Percentiles rank a stretch among this genome's conserved stretches.
Conservation (phyloP, 2,797 vertebrate species). For the Gallirallus australis region DNA sequence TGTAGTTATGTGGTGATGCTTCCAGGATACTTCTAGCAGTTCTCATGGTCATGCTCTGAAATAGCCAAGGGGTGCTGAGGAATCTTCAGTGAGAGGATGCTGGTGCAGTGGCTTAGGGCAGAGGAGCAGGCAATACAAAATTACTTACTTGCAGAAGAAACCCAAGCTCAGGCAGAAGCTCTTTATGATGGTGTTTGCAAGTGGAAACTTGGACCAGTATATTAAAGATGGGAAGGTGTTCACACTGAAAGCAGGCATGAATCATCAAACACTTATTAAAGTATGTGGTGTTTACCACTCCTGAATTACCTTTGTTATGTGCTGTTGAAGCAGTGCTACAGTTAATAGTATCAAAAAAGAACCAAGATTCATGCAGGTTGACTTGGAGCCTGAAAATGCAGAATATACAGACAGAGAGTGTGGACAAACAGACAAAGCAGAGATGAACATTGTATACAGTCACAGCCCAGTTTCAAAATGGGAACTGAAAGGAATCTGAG, state of each 20-base stretch:
- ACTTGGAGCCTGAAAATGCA: neutral
- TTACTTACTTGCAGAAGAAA: neutral
- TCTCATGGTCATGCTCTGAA: neutral
- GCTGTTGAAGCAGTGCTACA: neutral
- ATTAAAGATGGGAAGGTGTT: neutral
- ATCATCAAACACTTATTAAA: neutral
- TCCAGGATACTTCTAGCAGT: neutral
- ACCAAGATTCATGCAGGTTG: neutral
- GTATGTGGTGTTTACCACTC: neutral
- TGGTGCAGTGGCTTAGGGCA: neutral
- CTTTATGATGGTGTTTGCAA: neutral
- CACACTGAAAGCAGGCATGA: neutral
- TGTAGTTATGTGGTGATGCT: rapidly evolving
- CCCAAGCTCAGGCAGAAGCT: neutral
- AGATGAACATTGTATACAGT: neutral
- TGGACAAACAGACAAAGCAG: neutral
- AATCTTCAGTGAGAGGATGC: neutral
- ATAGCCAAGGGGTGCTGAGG: neutral
- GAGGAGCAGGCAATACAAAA: neutral
- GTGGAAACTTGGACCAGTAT: neutral
- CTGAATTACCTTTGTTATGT: neutral
- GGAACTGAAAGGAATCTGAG: neutral
- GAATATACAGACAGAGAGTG: neutral
- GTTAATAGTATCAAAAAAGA: neutral
- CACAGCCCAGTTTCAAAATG: neutral